Conservation (phyloP, 1,140 invertebrate species). For the Stenopsyche tienmushanensis region DNA sequence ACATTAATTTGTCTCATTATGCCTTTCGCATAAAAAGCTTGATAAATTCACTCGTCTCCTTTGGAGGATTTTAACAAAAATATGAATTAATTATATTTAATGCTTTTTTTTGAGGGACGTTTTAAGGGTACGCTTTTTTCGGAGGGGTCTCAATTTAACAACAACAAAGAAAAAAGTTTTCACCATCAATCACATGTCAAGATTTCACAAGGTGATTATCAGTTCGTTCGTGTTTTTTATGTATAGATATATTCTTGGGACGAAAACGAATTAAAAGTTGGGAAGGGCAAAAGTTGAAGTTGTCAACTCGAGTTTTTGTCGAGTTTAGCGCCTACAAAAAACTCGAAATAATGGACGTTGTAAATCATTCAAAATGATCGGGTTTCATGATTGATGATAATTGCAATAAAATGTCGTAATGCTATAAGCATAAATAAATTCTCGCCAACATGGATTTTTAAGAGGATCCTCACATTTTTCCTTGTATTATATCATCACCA, state of each 20-base stretch:
- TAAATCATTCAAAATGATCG: neutral
- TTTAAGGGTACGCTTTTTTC: neutral
- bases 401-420: too few relatives aligned
- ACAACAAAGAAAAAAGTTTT: constrained; percentile 14
- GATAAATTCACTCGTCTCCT: too few relatives aligned
- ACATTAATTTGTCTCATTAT: too few relatives aligned
- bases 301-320: neutral
- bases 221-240: constrained; percentile 1
- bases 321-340: neutral
- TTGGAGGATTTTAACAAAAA: too few relatives aligned
- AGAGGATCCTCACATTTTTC: too few relatives aligned
- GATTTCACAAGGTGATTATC: constrained; percentile 21
- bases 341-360: constrained; percentile 7
- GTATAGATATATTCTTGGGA: neutral
- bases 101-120: neutral
- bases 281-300: neutral
- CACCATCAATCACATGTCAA: constrained; percentile 14
- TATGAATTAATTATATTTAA: neutral
- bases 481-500: too few relatives aligned
- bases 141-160: neutral
- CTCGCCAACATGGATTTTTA: too few relatives aligned
- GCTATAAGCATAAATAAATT: too few relatives aligned
- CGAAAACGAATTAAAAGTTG: constrained; percentile 16
- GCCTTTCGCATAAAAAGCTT: too few relatives aligned
- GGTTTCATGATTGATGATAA: constrained; percentile 7